phyloP scores from a whole-genome alignment of 1,140 invertebrate genomes.

The Reticulitermes speratus region DNA sequence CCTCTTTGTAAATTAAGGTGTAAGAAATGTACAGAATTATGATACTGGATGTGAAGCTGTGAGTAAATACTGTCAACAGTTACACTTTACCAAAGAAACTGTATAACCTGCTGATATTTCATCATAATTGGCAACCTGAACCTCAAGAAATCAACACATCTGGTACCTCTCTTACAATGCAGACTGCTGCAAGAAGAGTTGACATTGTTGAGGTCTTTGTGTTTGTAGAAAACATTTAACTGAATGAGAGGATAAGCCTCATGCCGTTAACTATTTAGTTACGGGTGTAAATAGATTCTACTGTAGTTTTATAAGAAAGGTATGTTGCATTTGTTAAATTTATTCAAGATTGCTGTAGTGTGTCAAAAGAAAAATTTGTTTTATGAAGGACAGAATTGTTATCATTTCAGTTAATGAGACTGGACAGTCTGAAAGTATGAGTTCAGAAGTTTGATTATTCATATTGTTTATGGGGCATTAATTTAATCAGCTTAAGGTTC shows the following conservation, averaged over 20 bases:
- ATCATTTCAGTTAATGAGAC: not conserved
- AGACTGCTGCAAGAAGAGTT: slow-evolving; percentile 4
- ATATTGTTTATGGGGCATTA: not conserved
- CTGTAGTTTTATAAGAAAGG: not conserved
- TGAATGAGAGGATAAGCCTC: not conserved
- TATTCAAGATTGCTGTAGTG: not conserved
- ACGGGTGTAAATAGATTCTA: not conserved
- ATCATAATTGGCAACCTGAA: not conserved
- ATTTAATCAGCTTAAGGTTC: not conserved
- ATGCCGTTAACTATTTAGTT: not conserved
- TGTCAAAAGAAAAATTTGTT: not conserved
- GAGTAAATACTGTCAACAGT: not conserved
- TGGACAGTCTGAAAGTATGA: not conserved
- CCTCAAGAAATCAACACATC: not conserved
- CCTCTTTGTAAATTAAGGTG: not conserved
- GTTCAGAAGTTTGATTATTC: not conserved
- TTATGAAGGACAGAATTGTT: not conserved
- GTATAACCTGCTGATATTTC: not conserved
- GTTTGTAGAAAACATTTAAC: not conserved
- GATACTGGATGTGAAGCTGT: not conserved
- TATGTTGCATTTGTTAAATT: not conserved
- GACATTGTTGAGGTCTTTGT: not conserved
- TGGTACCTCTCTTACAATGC: not conserved
- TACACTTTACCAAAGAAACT: not conserved
- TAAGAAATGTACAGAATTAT: not conserved